Evolutionary conservation across 2,113 vertebrate genomes (phyloP).

Genomic region (Gopherus flavomarginatus): DNA sequence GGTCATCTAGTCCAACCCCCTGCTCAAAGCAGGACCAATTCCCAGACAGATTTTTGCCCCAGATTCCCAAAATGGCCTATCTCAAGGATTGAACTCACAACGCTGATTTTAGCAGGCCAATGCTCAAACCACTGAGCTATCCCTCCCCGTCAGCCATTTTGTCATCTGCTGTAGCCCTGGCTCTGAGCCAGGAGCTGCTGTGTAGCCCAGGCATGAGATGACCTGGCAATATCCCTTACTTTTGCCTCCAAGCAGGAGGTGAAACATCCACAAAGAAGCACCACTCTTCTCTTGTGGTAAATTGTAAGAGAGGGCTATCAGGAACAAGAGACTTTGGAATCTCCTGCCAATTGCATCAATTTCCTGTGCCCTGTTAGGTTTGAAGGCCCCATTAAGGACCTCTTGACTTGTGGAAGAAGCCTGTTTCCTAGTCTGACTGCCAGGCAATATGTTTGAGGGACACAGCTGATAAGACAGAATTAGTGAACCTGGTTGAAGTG

Average conservation of each 20-base stretch:
- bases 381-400: neutral
- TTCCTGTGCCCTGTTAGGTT: neutral
- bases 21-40: no score
- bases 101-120: no score
- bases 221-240: neutral
- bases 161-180: neutral
- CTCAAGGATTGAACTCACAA: no score
- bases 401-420: neutral
- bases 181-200: neutral
- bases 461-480: neutral
- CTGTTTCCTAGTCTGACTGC: neutral
- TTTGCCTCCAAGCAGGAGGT: neutral
- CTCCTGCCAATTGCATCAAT: neutral
- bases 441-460: neutral
- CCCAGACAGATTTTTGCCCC: no score
- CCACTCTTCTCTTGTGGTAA: neutral
- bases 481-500: neutral
- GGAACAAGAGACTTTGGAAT: neutral
- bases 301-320: neutral
- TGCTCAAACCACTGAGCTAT: no score
- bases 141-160: neutral
- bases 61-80: no score
- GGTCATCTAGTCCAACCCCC: no score
- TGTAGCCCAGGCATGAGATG: neutral
- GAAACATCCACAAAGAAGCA: neutral